Evolutionary conservation across 2,888 invertebrate species (phyloP), one percentile per base, ranked within the genome.

Genomic region (Drosophila antonietae): DNA sequence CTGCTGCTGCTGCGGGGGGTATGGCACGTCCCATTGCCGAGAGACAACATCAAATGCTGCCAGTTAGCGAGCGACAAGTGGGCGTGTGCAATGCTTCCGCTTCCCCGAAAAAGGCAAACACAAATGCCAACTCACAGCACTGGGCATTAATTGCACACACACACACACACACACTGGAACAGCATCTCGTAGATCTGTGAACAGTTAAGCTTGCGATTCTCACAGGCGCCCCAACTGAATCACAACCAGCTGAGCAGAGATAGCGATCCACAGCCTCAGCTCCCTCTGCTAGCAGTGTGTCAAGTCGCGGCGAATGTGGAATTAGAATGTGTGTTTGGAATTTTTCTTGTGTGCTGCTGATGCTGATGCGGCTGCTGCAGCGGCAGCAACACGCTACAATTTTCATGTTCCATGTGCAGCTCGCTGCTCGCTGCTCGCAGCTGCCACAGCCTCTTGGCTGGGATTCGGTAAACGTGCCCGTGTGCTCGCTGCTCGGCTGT

Each of bases 261-360:
- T 75, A 69, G 79, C 73, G 49, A 80, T 80, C 73, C 73, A 39
- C 63, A 37, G 59, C 39, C 49, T 33, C 72, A 59, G 72, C 68
- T 69, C 68, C 68, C 80, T 49, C 49, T 73, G 80, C 76, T 68
- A 73, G 68, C 83, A 83, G 81, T 82, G 83, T 82, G 81, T 82
- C 81, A 83, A 83, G 73, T 77, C 76, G 71, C 63, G 61, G 79
- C 83, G 69, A 83, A 81, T 83, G 80, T 84, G 81, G 91, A 90
- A 90, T 90, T 90, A 90, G 90, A 90, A 90, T 90, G 90, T 90
- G 88, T 88, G 87, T 82, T 79, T 85, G 85, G 78, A 84, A 90
- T 90, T 59, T 43, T 46, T 43, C 49, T 59, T 63, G 46, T 72
- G 57, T 31, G 53, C 75, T 68, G 69, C 37, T 15, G 44, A 20